A percentile compares a stretch with the other conserved stretches of the same genome.
These are phyloP conservation scores for Ciconia stormi DNA, from an alignment of 2,113 vertebrate genomes.

Conservation along the genomic window DNA sequence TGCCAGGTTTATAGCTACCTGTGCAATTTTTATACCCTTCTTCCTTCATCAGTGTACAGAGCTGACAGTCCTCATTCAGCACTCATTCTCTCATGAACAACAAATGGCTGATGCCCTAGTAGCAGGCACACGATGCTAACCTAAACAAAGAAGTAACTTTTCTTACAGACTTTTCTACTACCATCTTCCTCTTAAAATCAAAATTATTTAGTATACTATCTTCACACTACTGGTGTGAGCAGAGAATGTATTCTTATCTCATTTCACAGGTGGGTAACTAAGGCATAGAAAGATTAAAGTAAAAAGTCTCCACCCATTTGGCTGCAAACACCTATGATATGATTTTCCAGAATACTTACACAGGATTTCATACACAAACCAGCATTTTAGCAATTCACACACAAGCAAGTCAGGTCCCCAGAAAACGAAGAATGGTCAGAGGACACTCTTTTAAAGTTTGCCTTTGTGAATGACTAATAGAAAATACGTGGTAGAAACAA, in stretches of 20 bases:
- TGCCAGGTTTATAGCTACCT: neutral
- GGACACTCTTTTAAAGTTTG: neutral
- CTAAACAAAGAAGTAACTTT: neutral
- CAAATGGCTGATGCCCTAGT: neutral
- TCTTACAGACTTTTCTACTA: neutral
- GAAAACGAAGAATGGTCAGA: neutral
- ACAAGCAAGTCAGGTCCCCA: neutral
- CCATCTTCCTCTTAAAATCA: neutral
- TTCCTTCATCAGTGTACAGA: neutral
- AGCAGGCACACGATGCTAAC: neutral
- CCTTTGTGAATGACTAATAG: neutral
- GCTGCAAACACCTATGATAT: neutral
- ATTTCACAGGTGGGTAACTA: neutral
- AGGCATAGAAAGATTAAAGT: neutral
- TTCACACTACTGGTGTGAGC: neutral
- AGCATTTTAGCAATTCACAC: neutral
- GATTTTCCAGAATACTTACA: neutral
- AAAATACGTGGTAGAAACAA: neutral
- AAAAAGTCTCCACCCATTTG: neutral
- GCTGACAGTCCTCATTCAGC: neutral
- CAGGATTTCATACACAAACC: neutral
- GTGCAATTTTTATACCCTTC: neutral
- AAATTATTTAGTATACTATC: neutral
- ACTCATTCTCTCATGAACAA: neutral
- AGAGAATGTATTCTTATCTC: neutral